phyloP scores from a whole-genome alignment of 2,888 invertebrate genomes.

The Nemoura dubitans region DNA sequence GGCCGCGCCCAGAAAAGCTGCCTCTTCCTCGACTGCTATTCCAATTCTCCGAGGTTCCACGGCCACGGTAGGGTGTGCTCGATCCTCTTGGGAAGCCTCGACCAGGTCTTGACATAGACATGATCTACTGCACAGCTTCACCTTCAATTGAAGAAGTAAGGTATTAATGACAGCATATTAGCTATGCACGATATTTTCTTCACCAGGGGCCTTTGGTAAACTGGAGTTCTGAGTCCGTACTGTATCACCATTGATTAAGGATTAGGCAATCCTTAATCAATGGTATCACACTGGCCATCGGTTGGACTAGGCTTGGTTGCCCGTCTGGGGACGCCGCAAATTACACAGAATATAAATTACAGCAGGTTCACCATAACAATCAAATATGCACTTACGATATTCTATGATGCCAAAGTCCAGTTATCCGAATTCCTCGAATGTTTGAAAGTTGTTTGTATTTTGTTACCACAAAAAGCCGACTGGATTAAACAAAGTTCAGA shows the following conservation, averaged over 20 bases:
- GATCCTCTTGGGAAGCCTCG: slow-evolving; percentile 49
- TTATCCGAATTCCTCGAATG: neutral
- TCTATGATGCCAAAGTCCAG: neutral
- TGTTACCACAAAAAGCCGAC: neutral
- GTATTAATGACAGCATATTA: no score
- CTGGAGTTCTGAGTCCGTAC: no score
- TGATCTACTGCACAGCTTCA: neutral
- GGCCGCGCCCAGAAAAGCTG: slow-evolving; percentile 47
- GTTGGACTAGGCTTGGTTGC: no score
- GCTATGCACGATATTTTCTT: no score
- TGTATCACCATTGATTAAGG: no score
- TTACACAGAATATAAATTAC: no score
- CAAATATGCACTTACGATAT: neutral
- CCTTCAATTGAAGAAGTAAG: neutral
- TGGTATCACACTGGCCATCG: no score
- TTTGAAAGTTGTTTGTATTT: neutral
- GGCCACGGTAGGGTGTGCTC: slow-evolving; percentile 46
- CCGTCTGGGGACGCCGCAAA: no score
- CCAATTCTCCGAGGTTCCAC: slow-evolving; percentile 47
- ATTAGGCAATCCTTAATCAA: no score
- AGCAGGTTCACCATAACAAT: neutral
- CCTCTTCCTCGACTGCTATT: slow-evolving; percentile 45
- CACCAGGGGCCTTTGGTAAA: no score
- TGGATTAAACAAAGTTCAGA: neutral
- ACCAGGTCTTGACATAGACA: slow-evolving; percentile 50